Conservation (phyloP, 2,888 invertebrate species). For the Cephus pygmeus region DNA sequence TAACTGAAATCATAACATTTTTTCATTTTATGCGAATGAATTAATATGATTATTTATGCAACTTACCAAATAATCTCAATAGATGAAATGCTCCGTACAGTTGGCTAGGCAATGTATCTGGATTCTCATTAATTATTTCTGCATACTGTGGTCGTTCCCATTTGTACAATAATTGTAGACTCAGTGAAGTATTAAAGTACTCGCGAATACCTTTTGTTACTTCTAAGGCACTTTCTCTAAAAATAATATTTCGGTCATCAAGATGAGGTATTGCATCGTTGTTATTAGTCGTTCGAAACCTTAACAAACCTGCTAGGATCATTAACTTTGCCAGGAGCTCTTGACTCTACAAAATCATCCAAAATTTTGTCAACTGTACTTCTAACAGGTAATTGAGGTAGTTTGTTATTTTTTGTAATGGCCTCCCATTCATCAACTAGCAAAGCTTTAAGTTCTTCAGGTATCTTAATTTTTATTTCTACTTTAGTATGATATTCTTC, state of each 20-base stretch:
- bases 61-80: conserved; percentile 80
- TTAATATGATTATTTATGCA: not conserved
- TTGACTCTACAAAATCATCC: conserved; percentile 86
- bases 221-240: conserved; percentile 56
- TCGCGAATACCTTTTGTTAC: conserved; percentile 81
- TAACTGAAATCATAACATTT: conserved; percentile 65
- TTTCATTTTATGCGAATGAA: not conserved
- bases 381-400: conserved; percentile 85
- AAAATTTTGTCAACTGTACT: conserved; percentile 87
- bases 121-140: conserved; percentile 81
- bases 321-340: conserved; percentile 81
- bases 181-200: conserved; percentile 93
- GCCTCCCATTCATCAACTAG: conserved; percentile 96
- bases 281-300: not conserved
- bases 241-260: not conserved
- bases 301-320: conserved; percentile 72
- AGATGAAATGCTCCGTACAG: conserved; percentile 93
- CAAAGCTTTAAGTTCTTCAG: conserved; percentile 92
- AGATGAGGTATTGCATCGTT: not conserved
- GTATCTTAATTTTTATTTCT: conserved; percentile 91
- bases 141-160: conserved; percentile 93
- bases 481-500: conserved; percentile 56
- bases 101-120: conserved; percentile 82
- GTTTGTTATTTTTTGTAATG: conserved; percentile 86
- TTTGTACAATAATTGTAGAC: conserved; percentile 92